Conservation (phyloP, 1,140 invertebrate species). For the Whitmania pigra region DNA sequence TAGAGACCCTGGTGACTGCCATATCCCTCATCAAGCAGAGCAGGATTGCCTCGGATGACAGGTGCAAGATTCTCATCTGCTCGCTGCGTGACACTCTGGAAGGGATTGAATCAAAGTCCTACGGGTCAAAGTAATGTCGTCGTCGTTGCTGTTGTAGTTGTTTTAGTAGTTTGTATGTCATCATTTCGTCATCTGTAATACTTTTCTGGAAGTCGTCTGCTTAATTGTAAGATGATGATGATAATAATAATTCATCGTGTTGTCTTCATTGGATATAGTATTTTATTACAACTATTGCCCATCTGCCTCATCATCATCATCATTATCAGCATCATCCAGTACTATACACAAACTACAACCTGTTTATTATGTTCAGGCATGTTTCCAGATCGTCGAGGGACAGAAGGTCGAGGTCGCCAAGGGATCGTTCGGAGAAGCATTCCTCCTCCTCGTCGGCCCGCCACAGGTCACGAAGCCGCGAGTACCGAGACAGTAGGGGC, state of each 20-base stretch:
- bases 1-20: conserved; percentile 93
- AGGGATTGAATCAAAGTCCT: conserved; percentile 91
- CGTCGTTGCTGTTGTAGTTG: too few relatives aligned
- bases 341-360: conserved; percentile 5
- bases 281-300: too few relatives aligned
- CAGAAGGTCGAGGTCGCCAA: conserved; percentile 48
- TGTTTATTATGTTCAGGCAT: conserved; percentile 15
- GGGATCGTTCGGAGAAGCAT: conserved; percentile 48
- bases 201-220: conserved; percentile 6
- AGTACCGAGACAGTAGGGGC: conserved; percentile 43
- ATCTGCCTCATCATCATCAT: conserved; percentile 18
- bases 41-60: conserved; percentile 89
- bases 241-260: too few relatives aligned
- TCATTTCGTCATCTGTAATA: not conserved
- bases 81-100: conserved; percentile 88
- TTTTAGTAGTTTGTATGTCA: too few relatives aligned
- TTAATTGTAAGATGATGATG: too few relatives aligned
- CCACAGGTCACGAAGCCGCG: conserved; percentile 40
- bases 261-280: too few relatives aligned
- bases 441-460: conserved; percentile 50
- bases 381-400: conserved; percentile 25
- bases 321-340: too few relatives aligned
- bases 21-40: conserved; percentile 97
- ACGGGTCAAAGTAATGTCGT: conserved; percentile 53
- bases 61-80: conserved; percentile 93